Conservation (phyloP, 1,140 invertebrate genomes). For the Ctenoplectra terminalis region DNA sequence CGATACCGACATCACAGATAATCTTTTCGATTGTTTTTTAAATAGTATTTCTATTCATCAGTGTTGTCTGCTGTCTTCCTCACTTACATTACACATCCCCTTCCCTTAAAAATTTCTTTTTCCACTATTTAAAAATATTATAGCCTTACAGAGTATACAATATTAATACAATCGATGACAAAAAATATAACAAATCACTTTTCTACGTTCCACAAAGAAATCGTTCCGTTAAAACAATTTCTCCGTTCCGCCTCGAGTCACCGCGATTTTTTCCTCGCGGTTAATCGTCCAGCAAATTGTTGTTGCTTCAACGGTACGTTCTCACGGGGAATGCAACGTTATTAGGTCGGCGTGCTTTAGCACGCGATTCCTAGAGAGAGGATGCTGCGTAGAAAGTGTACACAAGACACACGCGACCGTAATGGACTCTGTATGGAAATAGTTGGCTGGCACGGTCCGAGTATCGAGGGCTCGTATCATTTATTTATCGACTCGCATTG, state of each 20-base stretch:
- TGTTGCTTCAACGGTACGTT: not conserved
- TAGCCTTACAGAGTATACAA: too few species aligned
- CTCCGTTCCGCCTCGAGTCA: not conserved
- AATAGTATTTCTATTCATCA: too few species aligned
- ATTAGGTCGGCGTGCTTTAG: constrained; percentile 10
- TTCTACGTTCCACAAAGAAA: too few species aligned
- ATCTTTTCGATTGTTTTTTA: too few species aligned
- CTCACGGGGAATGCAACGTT: not conserved
- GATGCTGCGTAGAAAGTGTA: constrained; percentile 29
- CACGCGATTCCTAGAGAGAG: constrained; percentile 11
- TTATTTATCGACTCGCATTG: constrained; percentile 29
- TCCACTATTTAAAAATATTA: too few species aligned
- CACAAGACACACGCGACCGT: constrained; percentile 41
- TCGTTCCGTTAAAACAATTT: too few species aligned
- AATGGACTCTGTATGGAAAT: constrained; percentile 52
- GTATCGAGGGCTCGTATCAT: constrained; percentile 47
- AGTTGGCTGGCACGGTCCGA: constrained; percentile 18
- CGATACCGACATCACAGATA: too few species aligned
- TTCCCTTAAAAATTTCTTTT: too few species aligned
- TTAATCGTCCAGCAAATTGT: constrained; percentile 7
- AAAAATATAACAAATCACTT: too few species aligned
- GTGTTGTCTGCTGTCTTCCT: too few species aligned
- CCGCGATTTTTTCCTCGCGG: not conserved
- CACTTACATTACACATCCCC: too few species aligned
- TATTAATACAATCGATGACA: too few species aligned